These are phyloP conservation scores for Solenodon paradoxus DNA, from an alignment of 2,113 vertebrate species.

Conservation along the genomic window DNA sequence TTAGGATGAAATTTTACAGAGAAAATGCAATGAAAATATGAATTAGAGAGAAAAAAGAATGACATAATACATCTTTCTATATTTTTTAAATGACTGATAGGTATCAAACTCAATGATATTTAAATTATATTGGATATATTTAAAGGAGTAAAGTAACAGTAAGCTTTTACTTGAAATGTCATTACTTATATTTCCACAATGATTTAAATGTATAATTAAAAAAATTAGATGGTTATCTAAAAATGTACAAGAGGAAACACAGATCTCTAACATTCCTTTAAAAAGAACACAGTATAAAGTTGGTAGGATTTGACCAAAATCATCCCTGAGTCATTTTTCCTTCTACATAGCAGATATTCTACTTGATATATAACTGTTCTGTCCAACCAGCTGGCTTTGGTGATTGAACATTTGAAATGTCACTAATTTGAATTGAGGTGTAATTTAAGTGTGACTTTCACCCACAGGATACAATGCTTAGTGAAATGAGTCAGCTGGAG, in stretches of 20 bases:
- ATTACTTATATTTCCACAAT: background rate
- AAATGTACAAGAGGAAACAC: background rate
- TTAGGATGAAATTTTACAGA: background rate
- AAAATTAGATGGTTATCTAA: background rate
- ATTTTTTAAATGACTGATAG: background rate
- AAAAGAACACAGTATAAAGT: background rate
- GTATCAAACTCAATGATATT: background rate
- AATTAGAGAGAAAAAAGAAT: background rate
- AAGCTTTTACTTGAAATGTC: background rate
- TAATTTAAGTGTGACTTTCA: background rate
- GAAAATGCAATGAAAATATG: background rate
- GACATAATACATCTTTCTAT: background rate
- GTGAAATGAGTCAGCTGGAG: too few relatives aligned
- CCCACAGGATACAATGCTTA: too few relatives aligned
- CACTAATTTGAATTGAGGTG: background rate
- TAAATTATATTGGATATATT: background rate
- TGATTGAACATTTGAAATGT: background rate
- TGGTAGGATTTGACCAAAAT: background rate
- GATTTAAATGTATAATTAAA: background rate
- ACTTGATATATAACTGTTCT: background rate
- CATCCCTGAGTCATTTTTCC: too few relatives aligned
- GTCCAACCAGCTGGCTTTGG: rapidly evolving
- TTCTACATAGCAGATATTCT: background rate
- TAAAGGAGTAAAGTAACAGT: background rate
- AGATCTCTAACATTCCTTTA: background rate